These are phyloP conservation scores for Pseudocheirus occidentalis DNA, from an alignment of 2,797 vertebrate species.

Conservation along the genomic window DNA sequence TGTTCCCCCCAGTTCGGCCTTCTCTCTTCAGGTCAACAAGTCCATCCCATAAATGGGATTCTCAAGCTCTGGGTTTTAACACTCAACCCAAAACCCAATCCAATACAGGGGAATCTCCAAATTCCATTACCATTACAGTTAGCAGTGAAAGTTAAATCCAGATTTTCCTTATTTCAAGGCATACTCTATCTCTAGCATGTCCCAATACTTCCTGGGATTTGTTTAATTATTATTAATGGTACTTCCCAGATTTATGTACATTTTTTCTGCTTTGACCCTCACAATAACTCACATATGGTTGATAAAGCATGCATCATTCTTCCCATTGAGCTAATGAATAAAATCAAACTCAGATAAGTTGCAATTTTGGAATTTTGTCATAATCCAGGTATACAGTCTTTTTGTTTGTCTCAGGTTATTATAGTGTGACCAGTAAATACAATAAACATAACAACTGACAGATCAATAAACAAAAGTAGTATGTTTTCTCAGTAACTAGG, in stretches of 20 bases:
- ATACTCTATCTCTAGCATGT: neutral
- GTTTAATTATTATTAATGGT: neutral
- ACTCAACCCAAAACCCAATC: no score
- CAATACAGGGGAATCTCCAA: no score
- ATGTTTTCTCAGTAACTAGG: neutral
- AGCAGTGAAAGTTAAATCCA: neutral
- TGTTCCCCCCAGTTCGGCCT: no score
- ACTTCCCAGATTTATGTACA: neutral
- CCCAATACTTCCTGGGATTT: neutral
- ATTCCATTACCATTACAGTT: no score
- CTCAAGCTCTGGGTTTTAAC: no score
- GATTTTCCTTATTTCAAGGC: neutral
- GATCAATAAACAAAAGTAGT: neutral
- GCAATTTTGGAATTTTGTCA: neutral
- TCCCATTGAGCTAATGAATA: neutral
- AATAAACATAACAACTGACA: neutral
- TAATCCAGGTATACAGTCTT: neutral
- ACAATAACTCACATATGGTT: neutral
- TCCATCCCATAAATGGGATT: no score
- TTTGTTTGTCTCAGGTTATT: neutral
- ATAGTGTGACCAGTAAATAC: neutral
- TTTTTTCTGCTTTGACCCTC: neutral
- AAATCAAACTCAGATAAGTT: neutral
- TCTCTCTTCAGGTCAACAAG: no score
- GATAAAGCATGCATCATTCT: neutral